Conservation (phyloP, 1,140 invertebrate species). For the Orchesella cincta region DNA sequence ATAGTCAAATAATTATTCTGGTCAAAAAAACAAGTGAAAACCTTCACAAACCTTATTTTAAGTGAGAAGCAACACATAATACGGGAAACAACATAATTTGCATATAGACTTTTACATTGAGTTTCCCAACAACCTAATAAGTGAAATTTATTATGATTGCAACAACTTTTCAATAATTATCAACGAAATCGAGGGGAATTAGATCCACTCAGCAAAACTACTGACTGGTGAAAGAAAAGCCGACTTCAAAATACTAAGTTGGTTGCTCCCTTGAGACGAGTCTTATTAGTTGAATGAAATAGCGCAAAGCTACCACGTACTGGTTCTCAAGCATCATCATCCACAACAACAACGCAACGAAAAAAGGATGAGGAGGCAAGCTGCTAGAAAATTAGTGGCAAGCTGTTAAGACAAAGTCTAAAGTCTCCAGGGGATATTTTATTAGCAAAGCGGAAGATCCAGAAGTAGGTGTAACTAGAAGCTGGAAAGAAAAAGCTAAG, state of each 20-base stretch:
- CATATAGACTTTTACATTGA: no score
- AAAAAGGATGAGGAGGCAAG: background rate
- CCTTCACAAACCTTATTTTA: no score
- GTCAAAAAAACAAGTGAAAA: no score
- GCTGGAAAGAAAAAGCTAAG: background rate
- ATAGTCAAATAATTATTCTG: no score
- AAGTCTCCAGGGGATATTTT: slow-evolving; percentile 13
- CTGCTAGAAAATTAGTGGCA: slow-evolving; percentile 13
- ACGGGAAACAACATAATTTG: no score
- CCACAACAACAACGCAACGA: background rate
- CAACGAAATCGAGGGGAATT: background rate
- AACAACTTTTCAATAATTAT: no score
- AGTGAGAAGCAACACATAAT: no score
- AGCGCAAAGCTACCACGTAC: background rate
- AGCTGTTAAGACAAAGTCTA: slow-evolving; percentile 17
- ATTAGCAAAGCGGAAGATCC: background rate
- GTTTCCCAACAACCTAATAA: no score
- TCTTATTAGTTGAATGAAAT: slow-evolving; percentile 13
- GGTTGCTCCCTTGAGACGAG: slow-evolving; percentile 22
- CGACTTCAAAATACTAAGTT: slow-evolving; percentile 16
- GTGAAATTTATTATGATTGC: no score
- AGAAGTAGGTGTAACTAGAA: background rate
- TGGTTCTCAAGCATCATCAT: background rate
- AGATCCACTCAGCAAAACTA: background rate
- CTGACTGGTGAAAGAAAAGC: background rate